Base-by-base conservation (phyloP, 2,113 vertebrate genomes). In the Paratilapia polleni region DNA sequence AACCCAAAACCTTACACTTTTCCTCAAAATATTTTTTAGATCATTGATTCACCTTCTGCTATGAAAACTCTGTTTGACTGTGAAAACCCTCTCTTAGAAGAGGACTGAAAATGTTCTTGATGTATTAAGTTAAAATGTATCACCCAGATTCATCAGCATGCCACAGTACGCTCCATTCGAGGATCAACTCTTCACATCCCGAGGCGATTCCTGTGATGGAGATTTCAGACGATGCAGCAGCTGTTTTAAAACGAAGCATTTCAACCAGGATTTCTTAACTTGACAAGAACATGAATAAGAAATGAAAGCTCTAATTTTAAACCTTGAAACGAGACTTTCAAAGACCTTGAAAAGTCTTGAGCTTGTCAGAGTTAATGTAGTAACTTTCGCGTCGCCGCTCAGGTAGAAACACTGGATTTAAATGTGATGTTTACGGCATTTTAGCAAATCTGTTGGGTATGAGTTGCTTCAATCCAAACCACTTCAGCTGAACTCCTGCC, bases 261-360 rank as follows among this genome's bases (percentile, higher is more conserved):
- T 81, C 20, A 57, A 31, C 47, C 57, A 41, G 81, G n/a, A 49
- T 36, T 77, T 82, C 28, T 58, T 2, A 4, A 80, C 79, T 74
- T 57, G 75, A 80, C 7, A 20, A 26, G 76, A 85, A 41, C 24
- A 62, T 63, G 58, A 89, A 86, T 81, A 66, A 85, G 52, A 87
- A 66, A 57, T 31, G 26, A 81, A 66, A 24, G n/a, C 77, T 28
- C 19, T 31, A 26, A 70, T 20, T 78, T 57, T 4, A 41, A 82
- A 77, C 52, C 22, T 74, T 59, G 14, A 47, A 28, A 52, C 4
- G 19, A 58, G 28, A 61, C 73, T 62, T 70, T 77, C 52, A 68
- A 31, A 77, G 43, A 49, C 75, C 34, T 83, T 77, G 54, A 58
- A 62, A 54, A 63, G 47, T 58, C 63, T 62, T 2, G 34, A 14